These are phyloP conservation scores for Synergus laeviventris DNA, from an alignment of 2,888 invertebrate genomes.

Conservation along the genomic window DNA sequence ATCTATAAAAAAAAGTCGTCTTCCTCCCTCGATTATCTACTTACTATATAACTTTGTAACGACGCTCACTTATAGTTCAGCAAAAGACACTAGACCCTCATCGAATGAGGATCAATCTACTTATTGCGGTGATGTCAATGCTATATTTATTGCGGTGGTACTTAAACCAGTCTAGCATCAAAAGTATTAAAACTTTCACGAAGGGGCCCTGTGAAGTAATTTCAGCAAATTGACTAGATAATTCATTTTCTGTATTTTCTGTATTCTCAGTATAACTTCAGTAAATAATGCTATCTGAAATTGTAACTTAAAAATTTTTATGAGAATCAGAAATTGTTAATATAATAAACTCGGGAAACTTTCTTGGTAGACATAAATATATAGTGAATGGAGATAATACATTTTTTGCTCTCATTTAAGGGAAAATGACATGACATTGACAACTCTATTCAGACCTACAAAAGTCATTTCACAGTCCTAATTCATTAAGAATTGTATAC, in stretches of 20 bases:
- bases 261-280: background rate
- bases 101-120: slow-evolving; percentile 6
- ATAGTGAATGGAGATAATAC: background rate
- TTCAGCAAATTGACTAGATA: background rate
- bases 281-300: background rate
- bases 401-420: background rate
- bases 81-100: slow-evolving; percentile 9
- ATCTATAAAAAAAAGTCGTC: slow-evolving; percentile 15
- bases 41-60: slow-evolving; percentile 29
- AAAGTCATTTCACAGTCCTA: background rate
- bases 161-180: too few relatives aligned
- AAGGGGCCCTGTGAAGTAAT: background rate
- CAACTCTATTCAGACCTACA: background rate
- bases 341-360: too few relatives aligned
- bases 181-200: background rate
- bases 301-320: too few relatives aligned
- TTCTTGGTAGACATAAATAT: background rate
- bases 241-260: background rate
- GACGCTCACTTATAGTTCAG: background rate
- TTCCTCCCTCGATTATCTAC: slow-evolving; percentile 18
- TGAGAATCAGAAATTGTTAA: too few relatives aligned
- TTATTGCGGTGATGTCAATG: slow-evolving; percentile 29
- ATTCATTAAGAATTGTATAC: background rate
- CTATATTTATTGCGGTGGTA: slow-evolving; percentile 24
- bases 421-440: background rate